A percentile compares a stretch with the other conserved stretches of the same genome.
These are phyloP conservation scores for Apodemia hepburni DNA, from an alignment of 2,888 invertebrate species.

Conservation along the genomic window DNA sequence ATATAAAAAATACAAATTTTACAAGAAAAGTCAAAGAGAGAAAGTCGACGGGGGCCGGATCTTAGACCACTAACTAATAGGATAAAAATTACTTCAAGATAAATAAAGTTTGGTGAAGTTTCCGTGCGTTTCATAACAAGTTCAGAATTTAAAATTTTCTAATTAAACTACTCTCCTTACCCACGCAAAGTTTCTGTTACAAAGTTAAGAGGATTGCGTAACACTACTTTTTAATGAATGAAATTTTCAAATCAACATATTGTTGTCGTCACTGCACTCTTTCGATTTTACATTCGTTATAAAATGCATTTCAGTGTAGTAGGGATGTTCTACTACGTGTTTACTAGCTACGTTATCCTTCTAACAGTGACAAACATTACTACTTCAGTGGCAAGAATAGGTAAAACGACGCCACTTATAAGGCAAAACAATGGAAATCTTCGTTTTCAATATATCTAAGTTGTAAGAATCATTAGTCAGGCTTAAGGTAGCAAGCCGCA, in stretches of 20 bases:
- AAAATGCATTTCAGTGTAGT: no score
- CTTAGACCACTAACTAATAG: neutral
- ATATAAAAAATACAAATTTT: no score
- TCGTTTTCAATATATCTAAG: no score
- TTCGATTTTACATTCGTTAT: no score
- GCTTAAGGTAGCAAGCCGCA: no score
- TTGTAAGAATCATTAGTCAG: no score
- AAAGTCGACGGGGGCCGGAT: neutral
- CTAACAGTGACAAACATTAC: neutral
- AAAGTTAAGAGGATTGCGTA: neutral
- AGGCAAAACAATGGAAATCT: no score
- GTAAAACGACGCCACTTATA: no score
- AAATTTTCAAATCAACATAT: neutral
- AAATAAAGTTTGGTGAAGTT: neutral
- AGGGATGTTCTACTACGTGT: neutral
- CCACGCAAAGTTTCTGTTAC: neutral
- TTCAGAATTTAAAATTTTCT: neutral
- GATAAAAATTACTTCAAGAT: neutral
- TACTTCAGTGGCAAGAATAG: no score
- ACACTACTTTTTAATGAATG: neutral
- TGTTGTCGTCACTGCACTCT: no score
- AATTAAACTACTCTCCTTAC: neutral
- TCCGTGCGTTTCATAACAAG: slow-evolving; percentile 9
- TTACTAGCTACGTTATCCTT: neutral
- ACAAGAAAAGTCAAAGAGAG: neutral